Evolutionary conservation across 2,113 vertebrate species (phyloP).

Genomic region (Bostrychus sinensis): DNA sequence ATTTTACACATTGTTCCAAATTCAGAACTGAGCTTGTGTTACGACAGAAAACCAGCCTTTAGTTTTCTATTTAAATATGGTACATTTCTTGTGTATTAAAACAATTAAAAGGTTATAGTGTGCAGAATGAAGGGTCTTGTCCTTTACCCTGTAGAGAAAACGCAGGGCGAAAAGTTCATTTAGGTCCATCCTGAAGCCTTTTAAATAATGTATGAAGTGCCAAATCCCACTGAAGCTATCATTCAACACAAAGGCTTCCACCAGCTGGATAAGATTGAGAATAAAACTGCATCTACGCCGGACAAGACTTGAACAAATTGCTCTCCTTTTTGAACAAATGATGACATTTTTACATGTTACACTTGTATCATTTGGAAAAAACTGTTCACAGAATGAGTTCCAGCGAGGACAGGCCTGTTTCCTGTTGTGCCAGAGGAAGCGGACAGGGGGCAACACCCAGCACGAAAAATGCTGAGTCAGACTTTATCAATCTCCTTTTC

Average conservation of each 20-base stretch:
- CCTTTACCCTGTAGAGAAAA: slow-evolving; percentile 26
- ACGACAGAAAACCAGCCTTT: too few species aligned
- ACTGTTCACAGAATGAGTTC: slow-evolving; percentile 24
- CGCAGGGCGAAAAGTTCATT: slow-evolving; percentile 27
- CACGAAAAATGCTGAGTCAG: slow-evolving; percentile 64
- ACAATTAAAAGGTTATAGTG: background rate
- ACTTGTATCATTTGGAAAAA: background rate
- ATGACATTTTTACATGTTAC: background rate
- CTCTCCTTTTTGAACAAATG: slow-evolving; percentile 39
- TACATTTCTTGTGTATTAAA: background rate
- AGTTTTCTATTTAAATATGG: background rate
- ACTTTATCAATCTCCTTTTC: slow-evolving; percentile 68
- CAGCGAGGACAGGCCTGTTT: slow-evolving; percentile 60
- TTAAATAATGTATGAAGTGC: slow-evolving; percentile 72
- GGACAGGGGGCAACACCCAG: slow-evolving; percentile 49
- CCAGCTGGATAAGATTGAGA: slow-evolving; percentile 29
- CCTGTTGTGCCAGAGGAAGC: slow-evolving; percentile 65
- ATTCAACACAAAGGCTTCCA: slow-evolving; percentile 50
- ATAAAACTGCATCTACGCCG: slow-evolving; percentile 1
- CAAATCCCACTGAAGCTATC: slow-evolving; percentile 65
- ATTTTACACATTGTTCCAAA: too few species aligned
- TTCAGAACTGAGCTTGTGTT: too few species aligned
- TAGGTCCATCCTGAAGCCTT: slow-evolving; percentile 54
- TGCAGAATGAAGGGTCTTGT: background rate
- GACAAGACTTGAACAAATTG: slow-evolving; percentile 30